These are phyloP conservation scores for Hycleus cichorii DNA, from an alignment of 1,140 invertebrate genomes.

Conservation along the genomic window DNA sequence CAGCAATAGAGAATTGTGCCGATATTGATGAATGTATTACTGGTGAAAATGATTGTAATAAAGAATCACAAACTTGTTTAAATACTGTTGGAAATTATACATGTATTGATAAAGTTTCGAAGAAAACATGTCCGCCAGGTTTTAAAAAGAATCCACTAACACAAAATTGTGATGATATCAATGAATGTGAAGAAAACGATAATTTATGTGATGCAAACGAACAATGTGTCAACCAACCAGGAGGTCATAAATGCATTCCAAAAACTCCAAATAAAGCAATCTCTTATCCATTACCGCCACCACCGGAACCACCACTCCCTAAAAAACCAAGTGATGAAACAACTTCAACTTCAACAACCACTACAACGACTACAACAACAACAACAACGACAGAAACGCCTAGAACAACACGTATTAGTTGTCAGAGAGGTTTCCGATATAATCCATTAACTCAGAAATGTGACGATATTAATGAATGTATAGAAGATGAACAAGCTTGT, in stretches of 20 bases:
- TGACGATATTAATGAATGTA: conserved; percentile 70
- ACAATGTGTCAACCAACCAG: conserved; percentile 63
- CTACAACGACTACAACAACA: conserved; percentile 19
- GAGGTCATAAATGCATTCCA: conserved; percentile 60
- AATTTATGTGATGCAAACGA: conserved; percentile 55
- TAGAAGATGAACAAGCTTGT: conserved; percentile 51
- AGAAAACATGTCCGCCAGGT: conserved; percentile 56
- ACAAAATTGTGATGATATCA: conserved; percentile 56
- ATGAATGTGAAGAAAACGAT: conserved; percentile 63
- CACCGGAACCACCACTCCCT: neutral
- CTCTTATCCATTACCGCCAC: neutral
- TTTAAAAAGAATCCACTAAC: conserved; percentile 53
- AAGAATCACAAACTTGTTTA: conserved; percentile 56
- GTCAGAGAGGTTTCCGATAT: conserved; percentile 35
- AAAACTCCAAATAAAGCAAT: conserved; percentile 10
- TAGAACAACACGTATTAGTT: conserved; percentile 9
- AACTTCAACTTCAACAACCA: conserved; percentile 20
- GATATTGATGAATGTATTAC: conserved; percentile 70
- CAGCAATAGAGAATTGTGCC: conserved; percentile 42
- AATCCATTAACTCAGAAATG: conserved; percentile 31
- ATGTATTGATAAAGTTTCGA: conserved; percentile 53
- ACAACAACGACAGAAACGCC: conserved; percentile 1
- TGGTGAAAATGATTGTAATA: conserved; percentile 53
- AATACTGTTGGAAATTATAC: conserved; percentile 62
- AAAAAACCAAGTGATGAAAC: conserved; percentile 38